Conservation (phyloP, 1,140 invertebrate species). For the Camponotus floridanus region DNA sequence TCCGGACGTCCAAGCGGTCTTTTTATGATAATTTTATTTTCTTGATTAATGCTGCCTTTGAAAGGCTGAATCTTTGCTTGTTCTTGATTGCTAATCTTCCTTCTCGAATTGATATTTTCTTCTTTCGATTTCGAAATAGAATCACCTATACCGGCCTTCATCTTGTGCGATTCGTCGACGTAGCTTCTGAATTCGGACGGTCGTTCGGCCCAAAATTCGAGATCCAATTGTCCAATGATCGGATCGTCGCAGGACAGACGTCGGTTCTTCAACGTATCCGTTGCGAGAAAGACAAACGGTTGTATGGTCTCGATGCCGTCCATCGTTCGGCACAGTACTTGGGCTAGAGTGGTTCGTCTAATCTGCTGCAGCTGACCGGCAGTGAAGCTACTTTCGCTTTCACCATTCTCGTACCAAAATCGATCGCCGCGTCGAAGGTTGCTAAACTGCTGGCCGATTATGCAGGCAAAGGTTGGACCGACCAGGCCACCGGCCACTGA, state of each 20-base stretch:
- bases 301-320: conserved; percentile 91
- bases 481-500: conserved; percentile 94
- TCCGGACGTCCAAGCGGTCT: conserved; percentile 78
- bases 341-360: conserved; percentile 91
- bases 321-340: conserved; percentile 94
- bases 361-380: conserved; percentile 95
- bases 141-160: neutral
- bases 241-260: conserved; percentile 90
- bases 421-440: conserved; percentile 95
- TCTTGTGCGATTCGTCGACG: neutral
- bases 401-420: conserved; percentile 96
- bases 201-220: conserved; percentile 87
- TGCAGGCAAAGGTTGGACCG: conserved; percentile 98
- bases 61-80: conserved; percentile 61
- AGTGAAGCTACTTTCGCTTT: conserved; percentile 91
- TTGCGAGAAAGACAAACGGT: conserved; percentile 91
- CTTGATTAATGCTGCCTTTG: conserved; percentile 79
- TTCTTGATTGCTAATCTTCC: neutral
- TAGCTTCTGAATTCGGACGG: neutral
- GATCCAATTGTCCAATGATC: conserved; percentile 90
- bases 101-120: neutral
- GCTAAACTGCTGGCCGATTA: conserved; percentile 97
- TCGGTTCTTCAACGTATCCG: conserved; percentile 88
- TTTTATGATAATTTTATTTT: conserved; percentile 79
- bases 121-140: neutral